These are phyloP conservation scores for Lithophane leautieri DNA, from an alignment of 2,888 invertebrate species.

Conservation along the genomic window DNA sequence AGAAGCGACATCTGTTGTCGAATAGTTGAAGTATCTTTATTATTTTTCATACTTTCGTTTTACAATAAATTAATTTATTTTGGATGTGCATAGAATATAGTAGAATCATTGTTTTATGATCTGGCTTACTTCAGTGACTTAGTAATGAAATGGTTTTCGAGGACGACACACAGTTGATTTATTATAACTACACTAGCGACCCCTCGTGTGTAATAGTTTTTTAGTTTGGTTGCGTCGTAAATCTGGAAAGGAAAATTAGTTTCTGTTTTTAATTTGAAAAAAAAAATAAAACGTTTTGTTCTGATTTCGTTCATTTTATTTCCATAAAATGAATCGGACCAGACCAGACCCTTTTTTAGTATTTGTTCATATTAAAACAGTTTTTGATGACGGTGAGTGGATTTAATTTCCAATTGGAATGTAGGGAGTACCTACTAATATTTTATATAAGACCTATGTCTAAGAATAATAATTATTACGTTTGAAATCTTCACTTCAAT, in stretches of 20 bases:
- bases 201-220: slow-evolving; percentile 44
- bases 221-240: not conserved
- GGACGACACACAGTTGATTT: not conserved
- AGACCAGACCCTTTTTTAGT: not conserved
- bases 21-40: slow-evolving; percentile 61
- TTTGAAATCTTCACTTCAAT: not conserved
- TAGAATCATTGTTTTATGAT: not conserved
- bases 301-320: not conserved
- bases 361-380: not conserved
- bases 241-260: not conserved
- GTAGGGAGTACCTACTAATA: not conserved
- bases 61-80: not conserved
- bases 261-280: no score
- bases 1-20: slow-evolving; percentile 73
- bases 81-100: not conserved
- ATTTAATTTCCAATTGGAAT: not conserved
- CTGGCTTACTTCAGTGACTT: not conserved
- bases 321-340: not conserved
- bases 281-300: not conserved
- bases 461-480: not conserved
- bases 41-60: not conserved
- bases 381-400: not conserved
- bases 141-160: not conserved
- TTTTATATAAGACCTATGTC: not conserved
- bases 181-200: slow-evolving; percentile 19